These are phyloP conservation scores for Gymnopithys bicolor DNA, from an alignment of 2,797 vertebrate genomes.

Conservation along the genomic window DNA sequence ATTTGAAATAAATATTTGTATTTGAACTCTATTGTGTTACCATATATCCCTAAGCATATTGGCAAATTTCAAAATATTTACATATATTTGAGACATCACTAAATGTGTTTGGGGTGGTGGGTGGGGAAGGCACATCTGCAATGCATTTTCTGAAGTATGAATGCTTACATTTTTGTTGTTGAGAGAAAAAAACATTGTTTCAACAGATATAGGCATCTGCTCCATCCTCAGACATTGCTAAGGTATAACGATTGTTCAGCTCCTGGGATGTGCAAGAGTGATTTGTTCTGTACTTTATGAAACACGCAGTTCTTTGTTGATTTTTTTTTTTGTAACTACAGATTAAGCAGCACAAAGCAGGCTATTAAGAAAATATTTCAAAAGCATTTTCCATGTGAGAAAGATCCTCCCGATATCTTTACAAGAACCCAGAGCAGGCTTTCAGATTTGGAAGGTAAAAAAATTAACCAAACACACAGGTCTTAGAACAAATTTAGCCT, in stretches of 20 bases:
- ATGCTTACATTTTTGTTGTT: conserved; percentile 5
- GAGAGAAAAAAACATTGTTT: background rate
- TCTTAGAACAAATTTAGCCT: background rate
- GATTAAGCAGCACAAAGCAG: background rate
- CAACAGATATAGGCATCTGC: background rate
- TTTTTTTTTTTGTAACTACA: background rate
- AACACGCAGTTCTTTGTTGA: background rate
- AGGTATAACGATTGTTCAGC: background rate
- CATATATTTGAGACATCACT: background rate
- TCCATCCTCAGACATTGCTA: background rate
- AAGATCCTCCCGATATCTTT: background rate
- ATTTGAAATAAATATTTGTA: background rate
- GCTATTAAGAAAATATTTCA: background rate
- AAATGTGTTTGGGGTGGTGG: background rate
- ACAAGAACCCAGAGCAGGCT: background rate
- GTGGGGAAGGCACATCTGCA: conserved; percentile 1
- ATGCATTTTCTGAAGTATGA: conserved; percentile 11
- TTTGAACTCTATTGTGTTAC: background rate
- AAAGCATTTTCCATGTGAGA: background rate
- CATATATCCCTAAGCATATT: background rate
- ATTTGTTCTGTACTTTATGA: background rate
- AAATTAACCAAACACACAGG: background rate
- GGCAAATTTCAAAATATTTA: conserved; percentile 28
- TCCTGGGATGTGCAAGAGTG: background rate
- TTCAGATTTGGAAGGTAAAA: background rate